Base-by-base conservation (phyloP, 1,140 invertebrate species). In the Drosophila ficusphila region DNA sequence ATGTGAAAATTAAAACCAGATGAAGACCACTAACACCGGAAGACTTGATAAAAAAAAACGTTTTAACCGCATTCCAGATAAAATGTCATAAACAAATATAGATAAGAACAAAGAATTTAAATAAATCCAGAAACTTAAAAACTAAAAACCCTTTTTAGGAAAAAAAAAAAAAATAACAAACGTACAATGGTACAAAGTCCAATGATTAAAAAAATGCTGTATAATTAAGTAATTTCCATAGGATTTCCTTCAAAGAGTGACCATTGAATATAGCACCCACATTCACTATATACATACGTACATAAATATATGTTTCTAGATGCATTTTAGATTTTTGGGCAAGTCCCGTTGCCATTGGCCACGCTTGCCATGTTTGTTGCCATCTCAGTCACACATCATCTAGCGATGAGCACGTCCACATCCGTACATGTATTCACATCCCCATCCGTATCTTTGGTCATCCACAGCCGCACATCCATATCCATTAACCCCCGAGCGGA, bases 331-430 rank as follows among this genome's bases (percentile, higher is more conserved):
- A 27, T 41, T 68, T 58, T 68, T 34, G 44, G 62, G 60, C 19
- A 67, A 34, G 42, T 67, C 46, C 36, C 61, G 64, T 67, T 68
- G 64, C 64, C 61, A 67, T 67, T 67, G 64, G 64, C 47, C 27
- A 67, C 54, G 44, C 19, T 46, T 44, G 21, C 42, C 57, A 23
- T 60, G 42, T 64, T 67, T 67, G 57, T 31, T 38, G 23, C 14
- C 25, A 8, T 62, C 31, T 62, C 61, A 29, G 16, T 46, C n/a
- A 4, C 38, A 34, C 44, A 31, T 61, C 27, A 61, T 61, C 49
- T 61, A 54, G 34, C 25, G 34, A 12, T 53, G 33, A 60, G 25
- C 23, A 38, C 47, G 16, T 53, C 23, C 51, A 29, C 14, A 53
- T 38, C 34, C 29, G 12, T 12, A 14, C n/a, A 33, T 23, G n/a